phyloP scores from a whole-genome alignment of 1,140 invertebrate species.

The Ooceraea biroi region DNA sequence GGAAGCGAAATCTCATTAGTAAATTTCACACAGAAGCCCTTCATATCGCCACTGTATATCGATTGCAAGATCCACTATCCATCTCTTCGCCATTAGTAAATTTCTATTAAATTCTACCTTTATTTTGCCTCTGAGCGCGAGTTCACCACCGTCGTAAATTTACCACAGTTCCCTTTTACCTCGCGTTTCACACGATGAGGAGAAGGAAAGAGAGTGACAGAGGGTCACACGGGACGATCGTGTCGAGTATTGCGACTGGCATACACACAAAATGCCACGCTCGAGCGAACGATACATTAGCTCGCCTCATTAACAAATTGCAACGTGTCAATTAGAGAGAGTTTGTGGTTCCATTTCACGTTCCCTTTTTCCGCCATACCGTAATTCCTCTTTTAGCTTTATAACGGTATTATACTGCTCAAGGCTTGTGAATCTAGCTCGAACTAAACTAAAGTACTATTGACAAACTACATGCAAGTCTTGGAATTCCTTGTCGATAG shows the following conservation, averaged over 20 bases:
- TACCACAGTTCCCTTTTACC: constrained; percentile 24
- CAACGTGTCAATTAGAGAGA: constrained; percentile 71
- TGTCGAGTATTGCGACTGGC: constrained; percentile 53
- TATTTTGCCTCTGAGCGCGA: constrained; percentile 13
- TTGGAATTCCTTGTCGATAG: constrained; percentile 11
- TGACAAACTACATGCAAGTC: constrained; percentile 25
- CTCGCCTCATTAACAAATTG: constrained; percentile 73
- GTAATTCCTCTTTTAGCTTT: constrained; percentile 42
- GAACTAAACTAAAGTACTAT: constrained; percentile 15
- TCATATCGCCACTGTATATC: constrained; percentile 13
- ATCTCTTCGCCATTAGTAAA: constrained; percentile 51
- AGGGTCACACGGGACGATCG: constrained; percentile 51
- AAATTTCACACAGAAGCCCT: neutral
- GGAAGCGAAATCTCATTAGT: neutral
- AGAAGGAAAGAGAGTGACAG: neutral
- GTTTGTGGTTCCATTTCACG: neutral
- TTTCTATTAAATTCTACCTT: constrained; percentile 59
- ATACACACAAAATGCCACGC: constrained; percentile 15
- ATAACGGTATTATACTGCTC: too few species aligned
- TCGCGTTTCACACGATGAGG: constrained; percentile 20
- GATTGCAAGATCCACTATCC: constrained; percentile 44
- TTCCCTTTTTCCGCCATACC: constrained; percentile 15
- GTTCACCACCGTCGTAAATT: constrained; percentile 43
- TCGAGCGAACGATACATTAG: constrained; percentile 72
- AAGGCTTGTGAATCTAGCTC: neutral